Percentiles rank a stretch among this genome's conserved stretches.
These are phyloP conservation scores for Glaucidium brasilianum DNA, from an alignment of 2,113 vertebrate genomes.

Conservation along the genomic window DNA sequence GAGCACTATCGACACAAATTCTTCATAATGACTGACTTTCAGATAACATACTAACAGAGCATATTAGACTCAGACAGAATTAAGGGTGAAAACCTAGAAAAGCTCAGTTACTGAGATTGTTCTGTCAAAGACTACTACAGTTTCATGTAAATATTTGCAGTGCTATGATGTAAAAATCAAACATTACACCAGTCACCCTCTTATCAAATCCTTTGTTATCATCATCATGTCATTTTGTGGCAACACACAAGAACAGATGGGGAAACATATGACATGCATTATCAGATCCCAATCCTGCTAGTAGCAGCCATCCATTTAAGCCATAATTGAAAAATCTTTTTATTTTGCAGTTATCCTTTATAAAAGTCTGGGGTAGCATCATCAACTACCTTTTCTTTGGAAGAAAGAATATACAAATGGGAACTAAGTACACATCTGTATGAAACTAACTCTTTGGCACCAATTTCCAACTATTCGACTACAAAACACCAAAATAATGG, in stretches of 20 bases:
- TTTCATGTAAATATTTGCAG: not conserved
- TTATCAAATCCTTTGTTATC: not conserved
- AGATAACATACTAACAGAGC: not conserved
- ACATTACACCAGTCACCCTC: not conserved
- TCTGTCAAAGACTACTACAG: not conserved
- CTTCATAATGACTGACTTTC: not conserved
- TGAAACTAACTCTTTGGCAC: not conserved
- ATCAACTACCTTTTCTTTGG: not conserved
- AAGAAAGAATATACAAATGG: not conserved
- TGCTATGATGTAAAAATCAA: not conserved
- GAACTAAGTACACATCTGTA: not conserved
- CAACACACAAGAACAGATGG: not conserved
- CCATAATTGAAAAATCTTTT: not conserved
- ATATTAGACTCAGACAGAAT: not conserved
- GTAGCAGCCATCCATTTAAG: not conserved
- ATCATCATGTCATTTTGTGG: not conserved
- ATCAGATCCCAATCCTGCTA: not conserved
- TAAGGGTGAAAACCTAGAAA: not conserved
- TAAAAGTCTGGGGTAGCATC: not conserved
- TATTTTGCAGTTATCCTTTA: not conserved
- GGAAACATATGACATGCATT: not conserved
- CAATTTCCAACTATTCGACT: not conserved
- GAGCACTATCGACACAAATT: not conserved
- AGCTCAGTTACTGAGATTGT: not conserved
- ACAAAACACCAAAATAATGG: not conserved